Base-by-base conservation (phyloP, 2,797 vertebrate genomes). In the Macropodus opercularis region DNA sequence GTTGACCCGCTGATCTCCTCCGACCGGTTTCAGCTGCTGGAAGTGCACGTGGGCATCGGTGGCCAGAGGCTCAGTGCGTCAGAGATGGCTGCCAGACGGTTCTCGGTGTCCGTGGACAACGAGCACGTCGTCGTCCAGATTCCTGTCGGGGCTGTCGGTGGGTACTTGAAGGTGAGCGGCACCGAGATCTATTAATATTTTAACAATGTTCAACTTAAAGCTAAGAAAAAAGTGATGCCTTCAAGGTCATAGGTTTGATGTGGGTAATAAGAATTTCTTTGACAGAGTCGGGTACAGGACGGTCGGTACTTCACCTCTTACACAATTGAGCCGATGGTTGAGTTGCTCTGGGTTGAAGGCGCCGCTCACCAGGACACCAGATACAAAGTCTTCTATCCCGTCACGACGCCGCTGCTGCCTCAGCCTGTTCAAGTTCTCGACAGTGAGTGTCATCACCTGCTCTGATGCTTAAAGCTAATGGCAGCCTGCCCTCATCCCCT, bases 101-200 rank as follows among this genome's bases (percentile, higher is more conserved):
- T 91, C 2, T 36, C 77, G 0, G 6, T 95, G 17, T 47, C 23
- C 0, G 77, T 90, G 31, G 75, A 63, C 4, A 50, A 86, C 6
- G 3, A 48, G 0, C 22, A 70, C 53, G 68, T 95, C 47, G 32
- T 69, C 0, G 2, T 93, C 38, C 80, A 81, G 58, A 86, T 95
- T 67, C 94, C 94, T 19, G 15, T 94, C 29, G 93, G 94, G 15
- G 89, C 91, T 10, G 40, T 66, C 4, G 93, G 93, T 48, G 92
- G 94, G 17, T 76, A 79, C 75, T 94, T 86, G 18, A 94, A 94
- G 92, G 93, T 94, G 3, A 15, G 79, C 79, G 2, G 6, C 1
- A 6, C 2, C 3, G 1, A 32, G 8, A 15, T 35, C 8, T 35
- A 35, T 7, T 17, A n/a, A 8, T 17, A 3, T 5, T 7, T 26